Percentiles rank a stretch among this genome's conserved stretches.
Conservation (phyloP, 2,888 invertebrate genomes). For the Drosophila cognata region DNA sequence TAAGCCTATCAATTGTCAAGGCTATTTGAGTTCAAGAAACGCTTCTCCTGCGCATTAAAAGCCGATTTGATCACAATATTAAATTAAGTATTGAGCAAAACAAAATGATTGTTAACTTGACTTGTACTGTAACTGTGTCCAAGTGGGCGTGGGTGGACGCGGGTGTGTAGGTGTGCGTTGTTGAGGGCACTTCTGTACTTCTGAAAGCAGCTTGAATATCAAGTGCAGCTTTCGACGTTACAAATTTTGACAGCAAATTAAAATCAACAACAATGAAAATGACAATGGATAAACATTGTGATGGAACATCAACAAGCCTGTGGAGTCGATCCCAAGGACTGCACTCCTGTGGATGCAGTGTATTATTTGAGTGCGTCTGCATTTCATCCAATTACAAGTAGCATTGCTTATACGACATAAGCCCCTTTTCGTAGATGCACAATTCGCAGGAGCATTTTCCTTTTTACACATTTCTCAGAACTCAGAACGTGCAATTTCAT, state of each 20-base stretch:
- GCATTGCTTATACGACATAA: background rate
- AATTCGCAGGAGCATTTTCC: background rate
- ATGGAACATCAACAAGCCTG: constrained; percentile 50
- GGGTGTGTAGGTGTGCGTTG: background rate
- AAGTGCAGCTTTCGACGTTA: constrained; percentile 37
- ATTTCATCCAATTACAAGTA: constrained; percentile 18
- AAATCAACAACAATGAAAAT: constrained; percentile 48
- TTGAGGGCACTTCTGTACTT: background rate
- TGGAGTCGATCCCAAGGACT: background rate
- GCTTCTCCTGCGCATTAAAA: constrained; percentile 2
- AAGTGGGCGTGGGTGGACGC: background rate
- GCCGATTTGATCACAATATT: constrained; percentile 51
- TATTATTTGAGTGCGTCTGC: constrained; percentile 6
- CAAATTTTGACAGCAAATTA: constrained; percentile 66
- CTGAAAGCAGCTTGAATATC: constrained; percentile 26
- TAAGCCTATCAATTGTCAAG: constrained; percentile 24
- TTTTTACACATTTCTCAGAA: background rate
- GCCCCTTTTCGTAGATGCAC: background rate
- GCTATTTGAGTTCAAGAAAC: background rate
- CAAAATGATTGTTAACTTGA: background rate
- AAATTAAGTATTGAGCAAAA: background rate
- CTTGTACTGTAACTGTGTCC: background rate
- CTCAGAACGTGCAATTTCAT: background rate
- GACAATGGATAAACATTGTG: constrained; percentile 43
- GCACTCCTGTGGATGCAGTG: too few species aligned